Evolutionary conservation across 1,140 invertebrate genomes (phyloP).

Genomic region (Camponotus floridanus): DNA sequence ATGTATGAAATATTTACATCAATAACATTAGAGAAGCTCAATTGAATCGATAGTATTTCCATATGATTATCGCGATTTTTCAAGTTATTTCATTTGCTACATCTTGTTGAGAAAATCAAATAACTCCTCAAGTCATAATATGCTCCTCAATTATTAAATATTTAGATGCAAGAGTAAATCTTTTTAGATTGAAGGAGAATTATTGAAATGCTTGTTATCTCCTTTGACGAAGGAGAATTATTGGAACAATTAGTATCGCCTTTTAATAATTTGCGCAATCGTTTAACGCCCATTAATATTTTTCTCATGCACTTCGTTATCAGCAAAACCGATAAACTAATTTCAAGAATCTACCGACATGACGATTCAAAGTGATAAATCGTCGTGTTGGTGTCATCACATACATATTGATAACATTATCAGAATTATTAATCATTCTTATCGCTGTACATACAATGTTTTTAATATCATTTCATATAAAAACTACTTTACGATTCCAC

Average conservation of each 20-base stretch:
- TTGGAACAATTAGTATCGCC: not conserved
- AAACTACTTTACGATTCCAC: not conserved
- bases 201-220: not conserved
- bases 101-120: not conserved
- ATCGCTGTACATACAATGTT: not conserved
- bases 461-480: not conserved
- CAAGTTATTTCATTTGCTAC: not conserved
- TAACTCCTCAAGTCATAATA: not conserved
- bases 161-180: not conserved
- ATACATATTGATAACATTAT: not conserved
- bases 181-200: not conserved
- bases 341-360: constrained; percentile 7
- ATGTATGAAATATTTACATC: constrained; percentile 30
- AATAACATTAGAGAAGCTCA: not conserved
- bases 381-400: not conserved
- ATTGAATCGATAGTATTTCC: constrained; percentile 8
- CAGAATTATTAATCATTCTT: not conserved
- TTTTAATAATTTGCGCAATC: constrained; percentile 15
- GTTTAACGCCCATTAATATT: constrained; percentile 8
- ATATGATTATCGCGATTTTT: not conserved
- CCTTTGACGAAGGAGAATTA: not conserved
- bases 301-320: not conserved
- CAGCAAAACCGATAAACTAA: not conserved
- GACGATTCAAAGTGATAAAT: not conserved
- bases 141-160: not conserved